Evolutionary conservation across 2,797 vertebrate genomes (phyloP), one percentile per base, ranked within the genome.

Genomic region (Neopelma chrysocephalum): DNA sequence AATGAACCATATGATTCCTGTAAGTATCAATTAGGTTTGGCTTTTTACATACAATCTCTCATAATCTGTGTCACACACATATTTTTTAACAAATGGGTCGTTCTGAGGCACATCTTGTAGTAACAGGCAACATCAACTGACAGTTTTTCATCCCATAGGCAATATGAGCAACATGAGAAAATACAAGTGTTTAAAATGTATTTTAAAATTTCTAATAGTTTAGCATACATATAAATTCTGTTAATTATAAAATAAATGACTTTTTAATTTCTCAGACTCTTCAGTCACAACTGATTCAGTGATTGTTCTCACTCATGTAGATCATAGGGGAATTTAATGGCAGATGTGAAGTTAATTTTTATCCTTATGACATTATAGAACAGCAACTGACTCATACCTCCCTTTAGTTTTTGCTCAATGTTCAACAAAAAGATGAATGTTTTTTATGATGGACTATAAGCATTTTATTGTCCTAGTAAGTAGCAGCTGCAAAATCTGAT

Each of bases 401-500:
- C 22, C 29, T 87, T 86, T 66, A 82, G 58, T 25, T 93, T 93
- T 93, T 79, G 20, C 29, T 87, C 23, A 57, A 48, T 70, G 47
- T 45, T 94, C 3, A 12, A 43, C 79, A 90, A 82, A 80, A 90
- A 82, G 26, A 32, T 65, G 34, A 51, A 42, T 81, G 32, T 15
- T 82, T 90, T 84, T 72, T 77, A n/a, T 84, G 60, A 73, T 54
- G 54, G 36, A 60, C 62, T 86, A 15, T 57, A 68, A 92, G 82
- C 56, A 71, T 82, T 79, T 73, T 83, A 53, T 69, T 90, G 79
- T 94, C 58, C 68, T 83, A 38, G 36, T 93, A 78, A 95, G 77
- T 48, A 82, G 66, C 69, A 85, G 61, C 75, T 89, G 69, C 87
- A 89, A 79, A 95, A 81, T 84, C 48, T 50, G 26, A 47, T 61